Conservation (phyloP, 2,113 vertebrate species). For the Myrmophylax atrothorax region DNA sequence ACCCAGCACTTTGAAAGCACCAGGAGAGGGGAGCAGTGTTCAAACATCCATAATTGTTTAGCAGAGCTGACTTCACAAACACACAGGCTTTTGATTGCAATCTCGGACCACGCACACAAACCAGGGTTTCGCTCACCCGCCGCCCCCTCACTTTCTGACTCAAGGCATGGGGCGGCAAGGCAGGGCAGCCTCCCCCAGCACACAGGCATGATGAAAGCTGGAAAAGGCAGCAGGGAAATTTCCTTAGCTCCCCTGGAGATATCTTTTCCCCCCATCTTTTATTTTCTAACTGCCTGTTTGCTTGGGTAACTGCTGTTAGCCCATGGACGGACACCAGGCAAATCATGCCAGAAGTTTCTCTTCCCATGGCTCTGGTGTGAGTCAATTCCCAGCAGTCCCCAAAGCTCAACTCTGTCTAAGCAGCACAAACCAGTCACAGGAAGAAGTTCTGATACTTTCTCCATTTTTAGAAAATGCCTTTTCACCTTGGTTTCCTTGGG, state of each 20-base stretch:
- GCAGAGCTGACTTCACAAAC: neutral
- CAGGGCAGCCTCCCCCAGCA: neutral
- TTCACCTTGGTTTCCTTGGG: neutral
- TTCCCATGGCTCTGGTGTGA: neutral
- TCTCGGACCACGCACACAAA: neutral
- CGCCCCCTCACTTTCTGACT: slow-evolving; percentile 26
- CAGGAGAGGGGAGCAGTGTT: neutral
- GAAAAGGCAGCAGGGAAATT: neutral
- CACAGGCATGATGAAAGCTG: neutral
- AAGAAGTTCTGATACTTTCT: neutral
- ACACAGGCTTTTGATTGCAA: neutral
- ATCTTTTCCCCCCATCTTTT: neutral
- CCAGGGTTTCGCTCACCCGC: neutral
- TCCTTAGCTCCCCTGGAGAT: neutral
- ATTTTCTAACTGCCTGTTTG: neutral
- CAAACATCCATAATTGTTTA: neutral
- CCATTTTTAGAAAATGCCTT: neutral
- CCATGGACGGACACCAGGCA: neutral
- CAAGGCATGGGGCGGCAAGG: neutral
- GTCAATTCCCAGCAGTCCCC: neutral
- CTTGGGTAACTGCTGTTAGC: neutral
- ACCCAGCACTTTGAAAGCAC: neutral
- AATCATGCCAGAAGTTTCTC: neutral
- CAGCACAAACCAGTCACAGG: neutral
- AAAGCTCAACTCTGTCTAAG: neutral